Conservation (phyloP, 2,888 invertebrate species). For the Petrolisthes cinctipes region DNA sequence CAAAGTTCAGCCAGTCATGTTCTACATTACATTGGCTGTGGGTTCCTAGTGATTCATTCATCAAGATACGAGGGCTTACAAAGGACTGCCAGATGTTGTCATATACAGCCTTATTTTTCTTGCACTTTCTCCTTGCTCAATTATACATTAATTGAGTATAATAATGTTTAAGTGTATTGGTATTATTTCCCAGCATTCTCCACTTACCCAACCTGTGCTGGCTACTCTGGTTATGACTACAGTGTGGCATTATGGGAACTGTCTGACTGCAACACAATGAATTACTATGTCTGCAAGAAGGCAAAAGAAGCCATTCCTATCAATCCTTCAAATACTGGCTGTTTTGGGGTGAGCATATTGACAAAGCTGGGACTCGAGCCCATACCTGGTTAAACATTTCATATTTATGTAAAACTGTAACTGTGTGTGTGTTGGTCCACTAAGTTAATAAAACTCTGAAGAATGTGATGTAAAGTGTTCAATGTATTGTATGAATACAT, state of each 20-base stretch:
- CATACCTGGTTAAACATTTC: neutral
- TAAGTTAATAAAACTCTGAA: no score
- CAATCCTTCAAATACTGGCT: neutral
- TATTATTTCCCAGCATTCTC: neutral
- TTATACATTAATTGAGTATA: neutral
- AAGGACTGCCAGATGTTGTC: no score
- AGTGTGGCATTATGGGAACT: neutral
- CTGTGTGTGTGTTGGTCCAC: no score
- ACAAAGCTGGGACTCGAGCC: no score
- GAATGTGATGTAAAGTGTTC: no score
- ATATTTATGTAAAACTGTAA: neutral
- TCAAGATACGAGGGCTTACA: no score
- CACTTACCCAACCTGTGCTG: neutral
- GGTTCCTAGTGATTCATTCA: no score
- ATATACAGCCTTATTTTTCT: no score
- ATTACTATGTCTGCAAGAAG: neutral
- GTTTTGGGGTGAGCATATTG: neutral
- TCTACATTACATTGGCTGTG: no score
- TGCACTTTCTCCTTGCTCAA: no score
- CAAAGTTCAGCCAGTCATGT: no score
- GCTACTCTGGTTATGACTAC: neutral
- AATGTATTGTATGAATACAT: no score
- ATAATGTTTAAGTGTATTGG: neutral
- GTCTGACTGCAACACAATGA: neutral
- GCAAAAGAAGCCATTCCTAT: neutral